Conservation (phyloP, 2,113 vertebrate species). For the Archocentrus centrarchus region DNA sequence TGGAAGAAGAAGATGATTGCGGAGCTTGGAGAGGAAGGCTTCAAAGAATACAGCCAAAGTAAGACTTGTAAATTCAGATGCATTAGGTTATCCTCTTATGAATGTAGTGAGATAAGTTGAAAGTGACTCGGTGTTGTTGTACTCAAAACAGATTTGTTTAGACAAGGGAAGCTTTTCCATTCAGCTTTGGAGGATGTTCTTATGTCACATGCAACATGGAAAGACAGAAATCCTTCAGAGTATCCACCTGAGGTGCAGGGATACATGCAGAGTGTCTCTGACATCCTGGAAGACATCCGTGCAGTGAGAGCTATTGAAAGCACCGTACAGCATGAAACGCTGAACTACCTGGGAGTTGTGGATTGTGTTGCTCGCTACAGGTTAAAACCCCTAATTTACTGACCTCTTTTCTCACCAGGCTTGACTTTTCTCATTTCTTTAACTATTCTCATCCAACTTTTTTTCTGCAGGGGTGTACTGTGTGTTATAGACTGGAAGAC, state of each 20-base stretch:
- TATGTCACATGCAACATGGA: slow-evolving; percentile 51
- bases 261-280: slow-evolving; percentile 87
- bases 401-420: not conserved
- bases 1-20: slow-evolving; percentile 91
- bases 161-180: slow-evolving; percentile 90
- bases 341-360: slow-evolving; percentile 89
- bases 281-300: slow-evolving; percentile 84
- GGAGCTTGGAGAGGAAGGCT: slow-evolving; percentile 91
- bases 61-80: slow-evolving; percentile 19
- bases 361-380: slow-evolving; percentile 94
- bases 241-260: slow-evolving; percentile 68
- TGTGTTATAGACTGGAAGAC: slow-evolving; percentile 99
- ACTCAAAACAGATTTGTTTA: slow-evolving; percentile 84
- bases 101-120: not conserved
- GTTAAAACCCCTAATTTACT: slow-evolving; percentile 73
- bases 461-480: slow-evolving; percentile 83
- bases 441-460: not conserved
- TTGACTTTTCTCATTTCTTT: not conserved
- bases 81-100: not conserved
- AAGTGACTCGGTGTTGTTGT: not conserved
- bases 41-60: slow-evolving; percentile 89
- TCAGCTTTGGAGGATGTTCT: slow-evolving; percentile 85
- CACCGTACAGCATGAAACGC: slow-evolving; percentile 84
- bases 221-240: slow-evolving; percentile 42
- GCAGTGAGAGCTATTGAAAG: slow-evolving; percentile 90